A percentile compares a stretch with the other conserved stretches of the same genome.
phyloP scores from a whole-genome alignment of 2,888 invertebrate species.

The Fragum sueziense region DNA sequence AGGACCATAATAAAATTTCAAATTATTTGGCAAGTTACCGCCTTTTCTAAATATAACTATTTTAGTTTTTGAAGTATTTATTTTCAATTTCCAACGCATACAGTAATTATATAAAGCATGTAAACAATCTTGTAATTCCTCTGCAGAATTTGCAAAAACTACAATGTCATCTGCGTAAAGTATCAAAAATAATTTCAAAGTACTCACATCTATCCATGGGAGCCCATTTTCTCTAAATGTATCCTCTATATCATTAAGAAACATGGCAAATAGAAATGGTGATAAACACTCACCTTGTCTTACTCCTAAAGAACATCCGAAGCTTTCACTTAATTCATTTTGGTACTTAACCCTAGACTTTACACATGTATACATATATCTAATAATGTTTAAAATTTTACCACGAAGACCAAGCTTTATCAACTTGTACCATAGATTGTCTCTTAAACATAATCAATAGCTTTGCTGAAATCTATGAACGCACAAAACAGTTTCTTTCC shows the following conservation, averaged over 20 bases:
- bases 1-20: no score
- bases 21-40: no score
- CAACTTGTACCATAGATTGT: conserved; percentile 28
- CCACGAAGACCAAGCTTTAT: conserved; percentile 37
- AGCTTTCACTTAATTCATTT: neutral
- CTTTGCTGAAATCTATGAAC: conserved; percentile 34
- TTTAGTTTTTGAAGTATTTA: conserved; percentile 10
- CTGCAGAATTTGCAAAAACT: neutral
- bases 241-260: conserved; percentile 22
- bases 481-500: conserved; percentile 25
- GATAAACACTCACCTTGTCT: conserved; percentile 26
- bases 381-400: conserved; percentile 31
- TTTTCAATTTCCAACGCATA: neutral
- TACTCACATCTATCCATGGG: neutral
- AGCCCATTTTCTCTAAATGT: neutral
- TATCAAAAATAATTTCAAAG: conserved; percentile 14
- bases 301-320: conserved; percentile 14
- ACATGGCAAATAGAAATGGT: conserved; percentile 24
- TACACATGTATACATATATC: conserved; percentile 7
- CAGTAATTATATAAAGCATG: neutral
- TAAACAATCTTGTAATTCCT: neutral
- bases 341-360: conserved; percentile 24
- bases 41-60: conserved; percentile 9
- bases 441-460: conserved; percentile 33
- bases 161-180: conserved; percentile 23